A percentile compares a stretch with the other conserved stretches of the same genome.
These are phyloP conservation scores for Sparidentex hasta DNA, from an alignment of 2,797 vertebrate species.

Conservation along the genomic window DNA sequence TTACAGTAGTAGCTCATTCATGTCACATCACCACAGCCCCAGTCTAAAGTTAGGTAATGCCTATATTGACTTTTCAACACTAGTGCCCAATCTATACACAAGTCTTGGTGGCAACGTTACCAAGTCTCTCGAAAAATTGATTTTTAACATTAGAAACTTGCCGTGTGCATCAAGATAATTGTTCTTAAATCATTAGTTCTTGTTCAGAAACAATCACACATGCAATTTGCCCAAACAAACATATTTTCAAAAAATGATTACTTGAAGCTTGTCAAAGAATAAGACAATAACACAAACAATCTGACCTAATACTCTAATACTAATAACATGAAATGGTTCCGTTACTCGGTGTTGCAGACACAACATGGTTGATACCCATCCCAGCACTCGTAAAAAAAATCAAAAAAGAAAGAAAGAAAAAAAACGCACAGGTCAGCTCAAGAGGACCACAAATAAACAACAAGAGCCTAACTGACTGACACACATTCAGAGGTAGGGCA, in stretches of 20 bases:
- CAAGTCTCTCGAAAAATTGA: background rate
- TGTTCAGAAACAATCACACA: background rate
- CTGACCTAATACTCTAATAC: background rate
- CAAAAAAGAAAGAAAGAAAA: no score
- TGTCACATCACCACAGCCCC: background rate
- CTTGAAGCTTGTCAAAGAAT: background rate
- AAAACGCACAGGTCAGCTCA: conserved; percentile 33
- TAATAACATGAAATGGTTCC: background rate
- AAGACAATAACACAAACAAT: background rate
- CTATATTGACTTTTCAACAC: background rate
- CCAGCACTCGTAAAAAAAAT: background rate
- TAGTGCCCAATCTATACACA: background rate
- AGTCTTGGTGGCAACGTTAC: background rate
- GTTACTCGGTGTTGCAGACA: background rate
- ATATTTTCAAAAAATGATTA: background rate
- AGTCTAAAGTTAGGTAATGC: background rate
- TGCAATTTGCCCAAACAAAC: background rate
- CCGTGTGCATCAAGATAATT: background rate
- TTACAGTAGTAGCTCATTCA: background rate
- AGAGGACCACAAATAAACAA: conserved; percentile 39
- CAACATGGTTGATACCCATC: background rate
- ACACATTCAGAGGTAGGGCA: conserved; percentile 70
- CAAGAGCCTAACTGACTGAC: conserved; percentile 56
- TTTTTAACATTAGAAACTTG: background rate
- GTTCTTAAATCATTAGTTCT: background rate